These are phyloP conservation scores for Zosterops borbonicus DNA, from an alignment of 2,113 vertebrate species.

Conservation along the genomic window DNA sequence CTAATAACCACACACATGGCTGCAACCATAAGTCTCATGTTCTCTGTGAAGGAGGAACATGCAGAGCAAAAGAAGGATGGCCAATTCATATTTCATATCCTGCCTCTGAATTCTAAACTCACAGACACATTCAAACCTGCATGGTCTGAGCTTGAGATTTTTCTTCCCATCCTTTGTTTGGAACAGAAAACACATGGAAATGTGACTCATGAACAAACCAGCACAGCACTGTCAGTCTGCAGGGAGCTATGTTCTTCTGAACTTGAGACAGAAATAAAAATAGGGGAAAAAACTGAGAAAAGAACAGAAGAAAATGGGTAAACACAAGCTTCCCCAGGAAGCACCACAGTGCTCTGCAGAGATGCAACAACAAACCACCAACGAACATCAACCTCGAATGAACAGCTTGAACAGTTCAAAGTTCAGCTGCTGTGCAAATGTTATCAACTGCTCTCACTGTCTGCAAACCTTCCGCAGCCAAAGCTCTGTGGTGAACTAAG, in stretches of 20 bases:
- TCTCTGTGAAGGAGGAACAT: accelerated
- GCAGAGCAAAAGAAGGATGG: not conserved
- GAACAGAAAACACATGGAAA: not conserved
- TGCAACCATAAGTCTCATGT: not conserved
- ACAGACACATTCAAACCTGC: not conserved
- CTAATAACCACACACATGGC: not conserved
- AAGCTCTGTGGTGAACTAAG: not conserved
- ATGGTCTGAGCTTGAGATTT: not conserved
- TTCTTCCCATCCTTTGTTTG: not conserved
- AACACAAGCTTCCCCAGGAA: not conserved
- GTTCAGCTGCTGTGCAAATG: slow-evolving; percentile 48
- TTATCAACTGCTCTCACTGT: not conserved
- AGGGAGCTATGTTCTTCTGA: not conserved
- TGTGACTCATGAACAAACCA: not conserved
- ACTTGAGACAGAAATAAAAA: not conserved
- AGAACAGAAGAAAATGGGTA: not conserved
- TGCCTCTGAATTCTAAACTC: not conserved
- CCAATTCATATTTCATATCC: not conserved
- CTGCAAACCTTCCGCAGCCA: not conserved
- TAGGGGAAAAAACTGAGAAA: not conserved
- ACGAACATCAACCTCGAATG: not conserved
- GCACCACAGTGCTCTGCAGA: not conserved
- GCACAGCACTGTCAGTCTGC: not conserved
- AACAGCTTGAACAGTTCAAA: slow-evolving; percentile 41
- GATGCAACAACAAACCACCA: not conserved